Evolutionary conservation across 2,888 invertebrate genomes (phyloP), one percentile per base, ranked within the genome.

Genomic region (Apodemia hepburni): DNA sequence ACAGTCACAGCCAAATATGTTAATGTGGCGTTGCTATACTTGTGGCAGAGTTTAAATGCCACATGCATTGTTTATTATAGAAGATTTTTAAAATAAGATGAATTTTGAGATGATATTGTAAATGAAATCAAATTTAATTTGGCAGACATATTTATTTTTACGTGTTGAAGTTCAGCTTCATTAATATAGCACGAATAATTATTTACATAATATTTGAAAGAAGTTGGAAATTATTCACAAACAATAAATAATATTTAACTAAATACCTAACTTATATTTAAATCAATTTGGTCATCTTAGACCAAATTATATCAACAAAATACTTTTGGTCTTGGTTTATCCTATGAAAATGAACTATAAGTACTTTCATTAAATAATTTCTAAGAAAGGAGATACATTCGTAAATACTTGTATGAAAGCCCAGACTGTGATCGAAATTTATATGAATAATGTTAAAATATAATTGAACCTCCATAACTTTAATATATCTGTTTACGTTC

Each of bases 61-160:
- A 33, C 1, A 33, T 33, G n/a, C n/a, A 33, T 33, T 29, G 33
- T 33, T 6, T 0, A 0, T 6, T 33, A 1, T 33, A 33, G n/a
- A n/a, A n/a, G n/a, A n/a, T n/a, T 33, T 33, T 33, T 33, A 5
- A 33, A 33, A 33, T 33, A 33, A 33, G n/a, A 29, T 7, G 6
- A 33, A 33, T 33, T 33, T 33, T 33, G 1, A 38, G 11, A 38
- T 11, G 42, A 42, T 42, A 8, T 15, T 12, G 70, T 64, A 75
- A 80, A 84, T 79, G 71, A 81, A 85, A 81, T 77, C 72, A 77
- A 67, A 69, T 69, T 69, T 85, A 84, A 90, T 91, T 91, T 91
- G 91, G 91, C 91, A 90, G 90, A 91, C 88, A 88, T 89, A 87
- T 90, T 90, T 89, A 89, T 88, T 90, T 82, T 85, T 89, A 90